These are phyloP conservation scores for Polietes domitor DNA, from an alignment of 2,888 invertebrate species.

Conservation along the genomic window DNA sequence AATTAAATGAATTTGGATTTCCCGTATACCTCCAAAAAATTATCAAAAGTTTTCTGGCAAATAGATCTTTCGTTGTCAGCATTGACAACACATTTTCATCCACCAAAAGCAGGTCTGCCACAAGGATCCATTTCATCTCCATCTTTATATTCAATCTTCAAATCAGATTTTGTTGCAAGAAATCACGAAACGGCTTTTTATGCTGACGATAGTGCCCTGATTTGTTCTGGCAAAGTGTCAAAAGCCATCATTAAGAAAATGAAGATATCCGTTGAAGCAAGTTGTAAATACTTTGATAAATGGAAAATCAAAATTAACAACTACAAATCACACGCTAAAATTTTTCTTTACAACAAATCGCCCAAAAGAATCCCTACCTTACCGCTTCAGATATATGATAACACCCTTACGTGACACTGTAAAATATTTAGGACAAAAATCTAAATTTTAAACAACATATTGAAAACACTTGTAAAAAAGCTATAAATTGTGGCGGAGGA, in stretches of 20 bases:
- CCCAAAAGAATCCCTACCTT: not conserved
- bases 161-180: not conserved
- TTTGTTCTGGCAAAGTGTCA: not conserved
- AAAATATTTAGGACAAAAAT: not conserved
- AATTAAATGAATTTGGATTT: not conserved
- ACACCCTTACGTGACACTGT: too few relatives aligned
- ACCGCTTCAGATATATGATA: not conserved
- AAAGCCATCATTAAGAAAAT: not conserved
- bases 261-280: not conserved
- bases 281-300: not conserved
- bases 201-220: not conserved
- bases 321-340: not conserved
- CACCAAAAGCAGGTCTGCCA: not conserved
- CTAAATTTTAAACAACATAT: not conserved
- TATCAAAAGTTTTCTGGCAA: not conserved
- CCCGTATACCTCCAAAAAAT: not conserved
- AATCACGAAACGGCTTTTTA: not conserved
- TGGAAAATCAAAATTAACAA: conserved; percentile 8
- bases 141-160: not conserved
- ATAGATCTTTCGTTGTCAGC: not conserved
- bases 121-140: not conserved
- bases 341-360: conserved; percentile 3
- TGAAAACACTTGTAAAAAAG: not conserved
- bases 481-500: not conserved
- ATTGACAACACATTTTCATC: not conserved